Conservation (phyloP, 2,888 invertebrate genomes). For the Clistopyga incitator region DNA sequence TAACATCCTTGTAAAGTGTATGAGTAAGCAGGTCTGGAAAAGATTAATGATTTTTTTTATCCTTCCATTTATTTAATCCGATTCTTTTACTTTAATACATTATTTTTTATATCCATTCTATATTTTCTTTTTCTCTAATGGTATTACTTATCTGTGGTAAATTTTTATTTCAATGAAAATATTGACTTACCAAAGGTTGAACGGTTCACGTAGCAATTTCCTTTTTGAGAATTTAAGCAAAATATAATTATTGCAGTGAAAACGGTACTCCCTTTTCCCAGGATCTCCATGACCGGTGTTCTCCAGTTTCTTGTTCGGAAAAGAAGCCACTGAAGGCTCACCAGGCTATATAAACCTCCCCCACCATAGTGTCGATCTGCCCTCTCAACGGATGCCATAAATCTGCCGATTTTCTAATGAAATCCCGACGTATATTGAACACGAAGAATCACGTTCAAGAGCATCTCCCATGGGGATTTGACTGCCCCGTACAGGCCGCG, state of each 20-base stretch:
- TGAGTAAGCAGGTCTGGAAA: conserved; percentile 47
- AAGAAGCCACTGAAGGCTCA: conserved; percentile 41
- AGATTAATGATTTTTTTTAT: not conserved
- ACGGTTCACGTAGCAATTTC: conserved; percentile 11
- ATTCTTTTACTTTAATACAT: not conserved
- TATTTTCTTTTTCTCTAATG: too few species aligned
- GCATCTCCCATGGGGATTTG: not conserved
- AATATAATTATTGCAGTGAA: conserved; percentile 4
- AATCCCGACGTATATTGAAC: conserved; percentile 58
- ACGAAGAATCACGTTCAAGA: conserved; percentile 37
- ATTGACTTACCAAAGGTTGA: conserved; percentile 39
- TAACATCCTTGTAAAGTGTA: conserved; percentile 75
- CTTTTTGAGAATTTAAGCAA: not conserved
- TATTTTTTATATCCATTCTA: not conserved
- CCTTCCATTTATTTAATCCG: too few species aligned
- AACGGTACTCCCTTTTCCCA: conserved; percentile 17
- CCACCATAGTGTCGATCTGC: conserved; percentile 59
- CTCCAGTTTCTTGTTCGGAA: conserved; percentile 34
- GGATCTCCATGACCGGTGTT: conserved; percentile 38
- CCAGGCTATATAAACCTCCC: conserved; percentile 68
- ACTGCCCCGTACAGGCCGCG: not conserved
- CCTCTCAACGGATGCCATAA: conserved; percentile 48
- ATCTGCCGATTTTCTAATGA: conserved; percentile 56
- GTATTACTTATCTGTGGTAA: too few species aligned
- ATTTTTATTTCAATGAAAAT: too few species aligned